Base-by-base conservation (phyloP, 2,797 vertebrate species). In the Chloroceryle amazona region DNA sequence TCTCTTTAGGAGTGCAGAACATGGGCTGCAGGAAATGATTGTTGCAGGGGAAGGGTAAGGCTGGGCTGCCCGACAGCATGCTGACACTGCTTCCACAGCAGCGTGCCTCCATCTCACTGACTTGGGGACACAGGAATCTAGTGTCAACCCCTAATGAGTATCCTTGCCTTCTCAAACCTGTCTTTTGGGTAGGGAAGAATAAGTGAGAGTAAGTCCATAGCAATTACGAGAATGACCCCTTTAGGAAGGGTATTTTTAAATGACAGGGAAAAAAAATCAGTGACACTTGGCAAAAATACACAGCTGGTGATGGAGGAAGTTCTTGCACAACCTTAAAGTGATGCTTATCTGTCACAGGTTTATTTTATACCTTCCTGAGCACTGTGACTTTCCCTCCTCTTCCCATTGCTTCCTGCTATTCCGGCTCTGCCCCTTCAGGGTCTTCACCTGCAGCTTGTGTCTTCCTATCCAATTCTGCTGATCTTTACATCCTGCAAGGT, bases 31-130 rank as follows among this genome's bases (percentile, higher is more conserved):
- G 61, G 35, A 65, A 52, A 16, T 11, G 44, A 55, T 73, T 55
- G 60, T 58, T 76, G 55, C 29, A 22, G 52, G 15, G 47, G 70
- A 54, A 68, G 23, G n/a, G 33, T 71, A 46, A 62, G 25, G n/a
- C 46, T 39, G 39, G 7, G 2, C 42, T 81, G 71, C 28, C 28
- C 2, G 3, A 1, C 0, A 3, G 7, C 1, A 1, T 1, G 4
- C 35, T 54, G 46, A 33, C 55, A 12, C 33, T 0, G 4, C 21
- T 73, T 9, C 67, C 0, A 0, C 49, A 86, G 66, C 18, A 10
- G 12, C 0, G 0, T 62, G 33, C 31, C 31, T 76, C 49, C 3
- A 1, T 62, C 71, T 42, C 1, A 2, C 35, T 35, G n/a, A 15
- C 21, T 35, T 1, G 1, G 22, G 13, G 8, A 22, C 0, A 1